Evolutionary conservation across 2,113 vertebrate genomes (phyloP), one percentile per base, ranked within the genome.

Genomic region (Catharus bicknelli): DNA sequence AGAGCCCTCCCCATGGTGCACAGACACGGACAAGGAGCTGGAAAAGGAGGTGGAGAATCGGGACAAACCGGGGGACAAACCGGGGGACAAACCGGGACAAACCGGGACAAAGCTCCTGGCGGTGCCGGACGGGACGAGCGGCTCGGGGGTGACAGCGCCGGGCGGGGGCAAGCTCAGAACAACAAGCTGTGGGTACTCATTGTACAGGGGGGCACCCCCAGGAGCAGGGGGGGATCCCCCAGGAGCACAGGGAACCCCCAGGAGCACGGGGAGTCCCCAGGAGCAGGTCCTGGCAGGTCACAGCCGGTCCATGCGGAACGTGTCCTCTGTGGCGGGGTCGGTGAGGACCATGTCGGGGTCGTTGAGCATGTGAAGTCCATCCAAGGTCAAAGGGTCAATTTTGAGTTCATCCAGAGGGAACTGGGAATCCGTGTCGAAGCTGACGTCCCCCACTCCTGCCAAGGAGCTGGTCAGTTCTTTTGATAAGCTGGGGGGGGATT

Each of bases 341-440:
- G 99, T 95, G 34, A 99, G 98, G 96, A 99, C 99, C 98, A 99
- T 99, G 97, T 99, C 99, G 0, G 99, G 99, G 97, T 99, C 99
- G 3, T 99, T 99, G 84, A 99, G 99, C 99, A 99, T 99, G 98
- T 99, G 99, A 82, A 99, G 98, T 96, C 99, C 99, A 42, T 99
- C 99, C 95, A 99, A 89, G 90, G 99, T 99, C 85, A 99, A 98
- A 27, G 99, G 99, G 96, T 99, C 99, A 40, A 99, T 99, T 98
- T 99, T 99, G 88, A 99, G 98, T 98, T 99, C 99, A 5, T 99
- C 99, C 97, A 99, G 96, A 13, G 99, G 99, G 95, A 99, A 99
- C 91, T 99, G 99, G 94, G 98, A 99, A 98, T 99, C 99, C 0
- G 99, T 94, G 38, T 99, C 99, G 13, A 99, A 99, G 97, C 98